Evolutionary conservation across 2,113 vertebrate species (phyloP).

Genomic region (Sceloporus undulatus): DNA sequence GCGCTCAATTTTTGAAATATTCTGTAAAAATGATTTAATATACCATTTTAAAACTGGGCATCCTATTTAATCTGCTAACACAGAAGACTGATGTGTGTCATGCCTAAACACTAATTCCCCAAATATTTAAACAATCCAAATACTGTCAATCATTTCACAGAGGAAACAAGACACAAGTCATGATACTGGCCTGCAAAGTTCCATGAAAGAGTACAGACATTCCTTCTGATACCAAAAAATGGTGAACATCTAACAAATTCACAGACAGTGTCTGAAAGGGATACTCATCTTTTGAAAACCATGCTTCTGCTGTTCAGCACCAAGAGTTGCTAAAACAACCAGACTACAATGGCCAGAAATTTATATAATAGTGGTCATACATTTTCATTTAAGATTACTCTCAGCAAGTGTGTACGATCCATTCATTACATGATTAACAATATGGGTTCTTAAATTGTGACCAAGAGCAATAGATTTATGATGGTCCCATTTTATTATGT

Average conservation of each 20-base stretch:
- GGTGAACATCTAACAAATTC: not conserved
- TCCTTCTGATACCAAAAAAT: not conserved
- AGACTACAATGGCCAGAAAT: not conserved
- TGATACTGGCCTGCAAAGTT: not conserved
- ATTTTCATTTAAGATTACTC: not conserved
- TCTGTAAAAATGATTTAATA: not conserved
- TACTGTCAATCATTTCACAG: not conserved
- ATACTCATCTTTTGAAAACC: not conserved
- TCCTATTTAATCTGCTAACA: not conserved
- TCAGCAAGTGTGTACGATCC: not conserved
- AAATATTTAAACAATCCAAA: not conserved
- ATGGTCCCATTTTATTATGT: no score
- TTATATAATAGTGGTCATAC: not conserved
- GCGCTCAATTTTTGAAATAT: not conserved
- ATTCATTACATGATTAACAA: not conserved
- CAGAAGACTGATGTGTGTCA: not conserved
- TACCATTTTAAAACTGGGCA: not conserved
- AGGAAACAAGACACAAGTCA: not conserved
- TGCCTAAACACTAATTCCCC: not conserved
- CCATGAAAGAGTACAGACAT: not conserved
- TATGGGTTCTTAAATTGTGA: not conserved
- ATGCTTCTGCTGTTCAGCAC: not conserved
- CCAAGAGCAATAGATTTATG: no score
- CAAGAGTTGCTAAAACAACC: no score
- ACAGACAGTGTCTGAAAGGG: no score